Base-by-base conservation (phyloP, 2,113 vertebrate species). In the Larimichthys crocea region DNA sequence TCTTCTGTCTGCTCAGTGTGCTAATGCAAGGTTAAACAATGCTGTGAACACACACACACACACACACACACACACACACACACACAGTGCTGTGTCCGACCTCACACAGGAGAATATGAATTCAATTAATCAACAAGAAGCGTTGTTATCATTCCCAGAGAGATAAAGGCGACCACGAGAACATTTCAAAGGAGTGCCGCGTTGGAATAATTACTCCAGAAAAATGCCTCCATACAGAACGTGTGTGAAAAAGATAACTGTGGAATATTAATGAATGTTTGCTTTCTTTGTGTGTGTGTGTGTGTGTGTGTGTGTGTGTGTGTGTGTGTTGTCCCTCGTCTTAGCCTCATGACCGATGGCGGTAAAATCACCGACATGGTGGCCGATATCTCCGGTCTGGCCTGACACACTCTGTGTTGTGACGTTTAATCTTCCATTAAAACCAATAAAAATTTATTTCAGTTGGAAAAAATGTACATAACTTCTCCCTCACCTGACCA, bases 71-170 rank as follows among this genome's bases (percentile, higher is more conserved):
- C 75, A 79, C 75, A 63, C 55, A 40, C 46, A 67, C 61, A 62
- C 40, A 46, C 20, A 35, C 3, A 44, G 10, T 9, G 60, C n/a
- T 62, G 46, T 20, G 2, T 66, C 56, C 15, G 6, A 81, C 69
- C 70, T 31, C 59, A 40, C 72, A 69, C 55, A 53, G 26, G 26
- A 48, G 44, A 81, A 68, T 76, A 59, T 75, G 59, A 83, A 82
- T 85, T 85, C 26, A 85, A 74, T 87, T 82, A 84, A 88, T 86
- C 82, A 83, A 77, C 83, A 85, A 64, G 72, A 76, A 31, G 72
- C 26, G 26, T 82, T 64, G 75, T 80, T 87, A 85, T 88, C 75
- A 10, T 72, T 72, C 44, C 48, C 76, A 11, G 57, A 12, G 73
- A 82, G 80, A 84, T 86, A 74, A 63, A 76, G 60, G 67, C 40